Conservation (phyloP, 1,140 invertebrate species). For the Trachymyrmex cornetzi region DNA sequence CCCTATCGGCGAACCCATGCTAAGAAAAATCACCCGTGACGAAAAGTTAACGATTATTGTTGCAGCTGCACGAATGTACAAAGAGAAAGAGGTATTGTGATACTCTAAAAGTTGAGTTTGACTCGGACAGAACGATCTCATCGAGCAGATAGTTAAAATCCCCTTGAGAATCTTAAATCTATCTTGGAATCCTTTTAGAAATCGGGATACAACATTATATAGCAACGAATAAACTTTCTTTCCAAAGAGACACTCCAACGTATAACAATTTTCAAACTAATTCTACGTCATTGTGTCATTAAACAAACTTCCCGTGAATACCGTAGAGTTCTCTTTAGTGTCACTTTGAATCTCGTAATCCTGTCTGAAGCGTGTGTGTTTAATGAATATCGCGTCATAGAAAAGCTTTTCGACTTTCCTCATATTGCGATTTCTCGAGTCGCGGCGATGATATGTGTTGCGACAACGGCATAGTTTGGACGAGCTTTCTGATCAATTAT, state of each 20-base stretch:
- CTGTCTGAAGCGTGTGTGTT: no score
- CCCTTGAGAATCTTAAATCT: neutral
- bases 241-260: neutral
- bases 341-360: neutral
- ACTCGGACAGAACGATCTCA: neutral
- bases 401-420: slow-evolving; percentile 14
- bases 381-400: neutral
- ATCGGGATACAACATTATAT: neutral
- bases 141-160: neutral
- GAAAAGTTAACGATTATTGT: neutral
- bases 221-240: neutral
- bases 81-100: neutral
- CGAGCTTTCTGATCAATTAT: slow-evolving; percentile 29
- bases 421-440: slow-evolving; percentile 41
- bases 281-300: neutral
- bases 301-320: neutral
- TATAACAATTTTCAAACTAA: slow-evolving; percentile 5
- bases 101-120: neutral
- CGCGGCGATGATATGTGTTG: neutral
- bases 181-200: neutral
- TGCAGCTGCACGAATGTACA: no score
- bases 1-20: no score
- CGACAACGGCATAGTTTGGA: neutral
- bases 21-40: slow-evolving; percentile 8
- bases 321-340: neutral